These are phyloP conservation scores for Serinus canaria DNA, from an alignment of 2,113 vertebrate species.

Conservation along the genomic window DNA sequence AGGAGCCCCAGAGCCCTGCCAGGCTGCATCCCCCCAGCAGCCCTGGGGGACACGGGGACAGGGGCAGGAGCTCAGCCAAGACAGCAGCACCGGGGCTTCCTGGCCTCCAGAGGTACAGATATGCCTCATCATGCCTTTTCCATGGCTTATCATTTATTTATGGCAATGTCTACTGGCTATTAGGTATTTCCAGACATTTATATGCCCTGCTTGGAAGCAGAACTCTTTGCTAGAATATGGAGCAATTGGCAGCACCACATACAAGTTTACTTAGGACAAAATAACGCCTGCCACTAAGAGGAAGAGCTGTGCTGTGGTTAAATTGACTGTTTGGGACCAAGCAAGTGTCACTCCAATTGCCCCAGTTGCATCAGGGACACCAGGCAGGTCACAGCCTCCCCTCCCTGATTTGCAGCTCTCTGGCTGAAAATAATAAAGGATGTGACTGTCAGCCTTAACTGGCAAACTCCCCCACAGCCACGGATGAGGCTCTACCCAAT, in stretches of 20 bases:
- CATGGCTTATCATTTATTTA: neutral
- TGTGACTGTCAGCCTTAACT: neutral
- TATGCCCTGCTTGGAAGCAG: neutral
- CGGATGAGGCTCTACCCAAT: neutral
- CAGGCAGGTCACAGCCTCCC: neutral
- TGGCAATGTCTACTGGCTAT: neutral
- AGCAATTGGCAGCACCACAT: neutral
- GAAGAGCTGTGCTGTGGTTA: neutral
- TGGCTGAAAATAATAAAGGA: neutral
- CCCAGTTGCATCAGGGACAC: neutral
- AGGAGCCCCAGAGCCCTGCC: neutral
- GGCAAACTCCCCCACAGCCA: neutral
- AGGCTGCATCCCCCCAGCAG: neutral
- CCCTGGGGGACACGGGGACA: rapidly evolving
- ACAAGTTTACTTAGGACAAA: neutral
- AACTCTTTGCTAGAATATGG: neutral
- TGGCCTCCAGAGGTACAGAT: neutral
- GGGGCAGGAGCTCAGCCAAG: neutral
- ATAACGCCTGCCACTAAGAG: neutral
- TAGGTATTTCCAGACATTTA: neutral
- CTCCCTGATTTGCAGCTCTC: neutral
- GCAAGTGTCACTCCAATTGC: neutral
- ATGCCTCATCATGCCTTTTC: neutral
- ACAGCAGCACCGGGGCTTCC: rapidly evolving
- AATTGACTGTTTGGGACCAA: neutral